phyloP scores from a whole-genome alignment of 2,113 vertebrate species.

The Turnix velox region DNA sequence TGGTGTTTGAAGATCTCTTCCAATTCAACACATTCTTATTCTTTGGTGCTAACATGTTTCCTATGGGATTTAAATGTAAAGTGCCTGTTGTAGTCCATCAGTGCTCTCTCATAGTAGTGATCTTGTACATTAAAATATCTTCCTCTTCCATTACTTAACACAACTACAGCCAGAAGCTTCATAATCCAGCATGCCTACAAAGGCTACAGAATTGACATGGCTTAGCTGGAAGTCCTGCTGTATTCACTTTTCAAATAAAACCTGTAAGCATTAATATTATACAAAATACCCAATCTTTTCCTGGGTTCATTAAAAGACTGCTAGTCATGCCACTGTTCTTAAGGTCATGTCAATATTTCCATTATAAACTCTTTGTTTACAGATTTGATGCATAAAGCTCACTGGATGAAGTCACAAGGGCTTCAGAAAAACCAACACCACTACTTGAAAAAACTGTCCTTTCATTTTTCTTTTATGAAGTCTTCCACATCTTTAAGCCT shows the following conservation, averaged over 20 bases:
- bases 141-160: neutral
- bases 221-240: neutral
- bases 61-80: neutral
- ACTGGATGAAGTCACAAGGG: neutral
- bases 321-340: neutral
- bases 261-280: neutral
- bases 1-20: too few species aligned
- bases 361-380: constrained; percentile 15
- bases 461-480: constrained; percentile 39
- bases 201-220: neutral
- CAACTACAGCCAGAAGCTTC: neutral
- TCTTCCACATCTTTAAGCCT: constrained; percentile 48
- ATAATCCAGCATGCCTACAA: neutral
- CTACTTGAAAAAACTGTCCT: neutral
- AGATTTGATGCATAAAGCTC: neutral
- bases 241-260: too few species aligned
- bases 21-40: too few species aligned
- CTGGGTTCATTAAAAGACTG: neutral
- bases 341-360: neutral
- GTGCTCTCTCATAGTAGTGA: neutral
- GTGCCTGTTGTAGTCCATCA: neutral
- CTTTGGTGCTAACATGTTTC: neutral
- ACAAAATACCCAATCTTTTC: neutral
- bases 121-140: neutral
- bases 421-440: constrained; percentile 15